Evolutionary conservation across 2,113 vertebrate genomes (phyloP).

Genomic region (Chionomys nivalis): DNA sequence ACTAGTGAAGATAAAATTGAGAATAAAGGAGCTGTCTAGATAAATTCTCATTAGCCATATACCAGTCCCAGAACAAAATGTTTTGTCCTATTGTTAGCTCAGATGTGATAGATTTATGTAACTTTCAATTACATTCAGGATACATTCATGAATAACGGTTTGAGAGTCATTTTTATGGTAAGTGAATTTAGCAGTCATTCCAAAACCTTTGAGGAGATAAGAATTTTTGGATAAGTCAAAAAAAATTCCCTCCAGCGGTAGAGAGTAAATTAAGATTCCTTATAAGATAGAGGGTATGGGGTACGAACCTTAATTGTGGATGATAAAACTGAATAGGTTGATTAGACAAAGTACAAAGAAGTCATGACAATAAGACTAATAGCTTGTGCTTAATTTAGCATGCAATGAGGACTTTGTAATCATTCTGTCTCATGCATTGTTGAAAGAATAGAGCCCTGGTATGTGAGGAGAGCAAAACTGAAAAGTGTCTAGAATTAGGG

Average conservation of each 20-base stretch:
- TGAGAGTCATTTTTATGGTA: neutral
- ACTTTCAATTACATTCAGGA: neutral
- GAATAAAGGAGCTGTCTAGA: neutral
- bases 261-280: neutral
- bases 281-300: neutral
- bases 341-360: neutral
- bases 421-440: neutral
- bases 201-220: neutral
- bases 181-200: neutral
- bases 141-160: neutral
- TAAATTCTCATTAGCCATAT: neutral
- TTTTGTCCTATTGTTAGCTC: neutral
- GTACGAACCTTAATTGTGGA: neutral
- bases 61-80: neutral
- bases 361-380: neutral
- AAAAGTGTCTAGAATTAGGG: neutral
- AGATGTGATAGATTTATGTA: neutral
- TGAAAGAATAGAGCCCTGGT: constrained; percentile 11
- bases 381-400: constrained; percentile 33
- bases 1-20: neutral
- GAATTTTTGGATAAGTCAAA: neutral
- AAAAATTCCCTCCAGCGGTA: neutral
- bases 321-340: neutral
- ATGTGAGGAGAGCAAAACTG: neutral
- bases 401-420: neutral